Evolutionary conservation across 2,888 invertebrate genomes (phyloP).

Genomic region (Nesidiocoris tenuis): DNA sequence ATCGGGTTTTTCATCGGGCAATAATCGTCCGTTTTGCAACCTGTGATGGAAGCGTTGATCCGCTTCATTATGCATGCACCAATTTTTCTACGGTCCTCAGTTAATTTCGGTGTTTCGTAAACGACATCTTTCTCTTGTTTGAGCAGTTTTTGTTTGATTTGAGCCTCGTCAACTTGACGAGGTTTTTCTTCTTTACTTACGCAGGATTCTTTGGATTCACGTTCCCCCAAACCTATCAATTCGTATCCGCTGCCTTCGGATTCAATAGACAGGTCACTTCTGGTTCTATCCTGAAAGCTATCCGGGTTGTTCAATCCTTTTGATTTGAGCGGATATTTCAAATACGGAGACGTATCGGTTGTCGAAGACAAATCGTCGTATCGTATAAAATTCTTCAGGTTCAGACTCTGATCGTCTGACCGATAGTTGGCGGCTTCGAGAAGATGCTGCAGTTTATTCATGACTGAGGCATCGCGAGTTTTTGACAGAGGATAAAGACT

Average conservation of each 20-base stretch:
- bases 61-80: slow-evolving; percentile 28
- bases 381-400: background rate
- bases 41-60: background rate
- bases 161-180: background rate
- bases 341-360: background rate
- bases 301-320: background rate
- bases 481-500: background rate
- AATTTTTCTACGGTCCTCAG: slow-evolving; percentile 10
- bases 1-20: background rate
- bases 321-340: background rate
- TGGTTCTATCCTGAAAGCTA: background rate
- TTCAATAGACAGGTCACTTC: background rate
- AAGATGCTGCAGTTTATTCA: background rate
- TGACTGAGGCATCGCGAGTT: background rate
- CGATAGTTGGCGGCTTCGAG: background rate
- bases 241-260: background rate
- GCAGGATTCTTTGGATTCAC: background rate
- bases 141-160: background rate
- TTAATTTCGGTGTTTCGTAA: background rate
- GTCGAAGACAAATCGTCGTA: background rate
- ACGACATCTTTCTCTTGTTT: background rate
- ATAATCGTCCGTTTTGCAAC: background rate
- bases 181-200: background rate
- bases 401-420: background rate
- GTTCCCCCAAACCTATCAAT: background rate